Conservation (phyloP, 2,113 vertebrate genomes). For the Columba janthina region DNA sequence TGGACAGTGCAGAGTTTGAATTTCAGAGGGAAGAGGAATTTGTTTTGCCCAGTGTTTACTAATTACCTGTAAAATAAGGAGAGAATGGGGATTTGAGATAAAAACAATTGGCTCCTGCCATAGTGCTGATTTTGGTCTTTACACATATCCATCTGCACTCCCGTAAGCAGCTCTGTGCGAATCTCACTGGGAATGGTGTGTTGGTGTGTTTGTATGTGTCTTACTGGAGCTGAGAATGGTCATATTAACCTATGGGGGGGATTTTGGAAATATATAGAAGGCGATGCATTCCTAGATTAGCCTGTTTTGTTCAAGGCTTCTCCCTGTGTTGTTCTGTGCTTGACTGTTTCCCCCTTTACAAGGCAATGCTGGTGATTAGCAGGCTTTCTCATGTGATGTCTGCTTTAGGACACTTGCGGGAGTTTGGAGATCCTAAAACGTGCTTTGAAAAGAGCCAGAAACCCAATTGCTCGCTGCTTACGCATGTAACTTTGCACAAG, state of each 20-base stretch:
- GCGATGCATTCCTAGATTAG: not conserved
- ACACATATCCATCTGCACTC: fast-evolving
- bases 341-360: not conserved
- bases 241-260: fast-evolving
- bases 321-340: not conserved
- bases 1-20: not conserved
- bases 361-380: not conserved
- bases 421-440: not conserved
- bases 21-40: not conserved
- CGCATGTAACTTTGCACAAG: not conserved
- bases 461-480: not conserved
- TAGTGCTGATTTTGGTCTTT: not conserved
- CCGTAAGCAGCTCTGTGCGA: too few species aligned
- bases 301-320: not conserved
- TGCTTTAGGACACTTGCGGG: not conserved
- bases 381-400: not conserved
- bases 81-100: not conserved
- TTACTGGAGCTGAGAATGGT: not conserved
- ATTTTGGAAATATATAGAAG: not conserved
- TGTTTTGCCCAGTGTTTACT: not conserved
- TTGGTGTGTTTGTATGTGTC: not conserved
- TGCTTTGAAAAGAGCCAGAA: not conserved
- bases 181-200: not conserved
- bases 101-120: not conserved
- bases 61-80: not conserved